Base-by-base conservation (phyloP, 2,113 vertebrate species). In the Dicrurus megarhynchus region DNA sequence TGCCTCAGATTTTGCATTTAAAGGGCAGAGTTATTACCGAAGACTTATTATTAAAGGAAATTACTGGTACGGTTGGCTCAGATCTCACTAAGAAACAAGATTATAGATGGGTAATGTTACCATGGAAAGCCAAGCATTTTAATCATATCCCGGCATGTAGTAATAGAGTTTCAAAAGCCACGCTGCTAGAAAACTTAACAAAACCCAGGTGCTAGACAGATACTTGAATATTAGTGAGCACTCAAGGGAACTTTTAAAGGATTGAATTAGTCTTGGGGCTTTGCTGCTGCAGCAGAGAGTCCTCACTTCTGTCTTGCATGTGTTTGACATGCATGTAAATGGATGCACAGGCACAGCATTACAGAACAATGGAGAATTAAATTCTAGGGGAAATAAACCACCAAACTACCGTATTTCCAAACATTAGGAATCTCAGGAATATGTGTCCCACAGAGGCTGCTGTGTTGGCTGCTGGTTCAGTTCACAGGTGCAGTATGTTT, bases 71-170 rank as follows among this genome's bases (percentile, higher is more conserved):
- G 0, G 55, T 76, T 52, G 78, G 61, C 79, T 94, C 87, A 59
- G 71, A 59, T 90, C 87, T 88, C 4, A 1, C 78, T 84, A 86
- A 91, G 95, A 76, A 93, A 74, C 82, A 52, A 90, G 95, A 86
- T 95, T 95, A 94, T 52, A 90, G 75, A 67, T 80, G 87, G 83
- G 67, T 88, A 77, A 91, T 63, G 82, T 95, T 96, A 85, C 84
- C 59, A 60, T 67, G 90, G 93, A 84, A 97, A 80, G 59, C 63
- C 63, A 80, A 94, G 84, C 59, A 30, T 84, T 86, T 91, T 84
- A 96, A 80, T 96, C 87, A 77, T 16, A 74, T 11, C 67, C 46
- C 56, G 76, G 94, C 71, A 59, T 1, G 41, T 6, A 63, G 77
- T 60, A 84, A 82, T 22, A 71, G 81, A 61, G 24, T 70, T 83